phyloP scores from a whole-genome alignment of 1,140 invertebrate species.

The Lordiphosa collinella region DNA sequence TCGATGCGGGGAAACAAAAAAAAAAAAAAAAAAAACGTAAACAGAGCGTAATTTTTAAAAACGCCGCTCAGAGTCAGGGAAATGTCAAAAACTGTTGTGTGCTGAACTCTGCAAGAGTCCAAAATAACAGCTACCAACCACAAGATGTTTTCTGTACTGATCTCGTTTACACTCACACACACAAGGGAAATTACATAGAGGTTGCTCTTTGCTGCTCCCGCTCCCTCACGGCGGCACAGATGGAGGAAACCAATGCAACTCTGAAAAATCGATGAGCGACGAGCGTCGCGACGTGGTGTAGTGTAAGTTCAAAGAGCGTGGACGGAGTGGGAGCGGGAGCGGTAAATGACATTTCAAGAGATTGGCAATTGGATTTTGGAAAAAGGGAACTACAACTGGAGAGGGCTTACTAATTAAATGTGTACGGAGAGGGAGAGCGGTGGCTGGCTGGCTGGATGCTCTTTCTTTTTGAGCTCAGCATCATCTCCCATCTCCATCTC shows the following conservation, averaged over 20 bases:
- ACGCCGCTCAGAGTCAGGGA: slow-evolving; percentile 70
- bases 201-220: slow-evolving; percentile 69
- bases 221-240: slow-evolving; percentile 23
- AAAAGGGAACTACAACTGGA: slow-evolving; percentile 31
- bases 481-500: slow-evolving; percentile 42
- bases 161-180: slow-evolving; percentile 73
- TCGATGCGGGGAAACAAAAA: slow-evolving; percentile 4
- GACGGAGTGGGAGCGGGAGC: background rate
- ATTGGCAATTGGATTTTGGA: slow-evolving; percentile 27
- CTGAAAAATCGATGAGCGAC: slow-evolving; percentile 45
- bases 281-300: slow-evolving; percentile 32
- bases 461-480: slow-evolving; percentile 54
- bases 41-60: slow-evolving; percentile 74
- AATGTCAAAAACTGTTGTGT: slow-evolving; percentile 62
- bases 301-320: slow-evolving; percentile 55
- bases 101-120: slow-evolving; percentile 73
- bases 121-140: slow-evolving; percentile 9
- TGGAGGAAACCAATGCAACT: slow-evolving; percentile 25
- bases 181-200: slow-evolving; percentile 49
- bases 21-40: slow-evolving; percentile 59
- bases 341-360: slow-evolving; percentile 40
- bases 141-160: slow-evolving; percentile 53
- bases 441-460: slow-evolving; percentile 29
- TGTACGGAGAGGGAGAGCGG: slow-evolving; percentile 24
- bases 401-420: slow-evolving; percentile 60